Percentiles rank a stretch among this genome's conserved stretches.
Conservation (phyloP, 2,888 invertebrate genomes). For the Callyntrura guangdongensis region DNA sequence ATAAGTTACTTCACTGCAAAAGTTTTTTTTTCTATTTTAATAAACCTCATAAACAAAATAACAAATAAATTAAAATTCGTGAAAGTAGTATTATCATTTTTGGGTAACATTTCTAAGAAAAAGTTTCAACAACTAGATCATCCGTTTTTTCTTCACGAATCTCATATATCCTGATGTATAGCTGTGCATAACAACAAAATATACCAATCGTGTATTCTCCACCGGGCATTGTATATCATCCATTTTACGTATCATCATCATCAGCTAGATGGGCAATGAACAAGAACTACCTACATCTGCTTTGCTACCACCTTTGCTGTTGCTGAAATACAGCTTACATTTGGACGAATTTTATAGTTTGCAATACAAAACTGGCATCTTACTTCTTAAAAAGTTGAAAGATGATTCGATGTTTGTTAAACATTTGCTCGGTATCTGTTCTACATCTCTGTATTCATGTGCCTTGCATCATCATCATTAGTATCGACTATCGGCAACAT, state of each 20-base stretch:
- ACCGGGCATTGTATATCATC: not conserved
- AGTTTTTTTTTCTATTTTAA: slow-evolving; percentile 4
- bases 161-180: too few relatives aligned
- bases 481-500: not conserved
- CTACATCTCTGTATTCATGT: not conserved
- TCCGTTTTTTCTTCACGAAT: slow-evolving; percentile 10
- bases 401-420: not conserved
- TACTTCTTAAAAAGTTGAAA: slow-evolving; percentile 29
- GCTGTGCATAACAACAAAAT: not conserved
- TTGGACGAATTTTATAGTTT: not conserved
- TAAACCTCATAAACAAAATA: not conserved
- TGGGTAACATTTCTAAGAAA: slow-evolving; percentile 67
- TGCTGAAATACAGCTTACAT: slow-evolving; percentile 8
- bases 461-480: not conserved
- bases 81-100: slow-evolving; percentile 58
- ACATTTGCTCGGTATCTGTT: slow-evolving; percentile 15
- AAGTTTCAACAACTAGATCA: slow-evolving; percentile 42
- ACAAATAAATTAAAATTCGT: slow-evolving; percentile 58
- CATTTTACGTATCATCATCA: not conserved
- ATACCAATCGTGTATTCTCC: not conserved
- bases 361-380: slow-evolving; percentile 35
- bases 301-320: not conserved
- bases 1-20: slow-evolving; percentile 5
- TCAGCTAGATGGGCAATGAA: not conserved
- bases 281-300: slow-evolving; percentile 4